Conservation (phyloP, 2,888 invertebrate genomes). For the Ceriagrion tenellum region DNA sequence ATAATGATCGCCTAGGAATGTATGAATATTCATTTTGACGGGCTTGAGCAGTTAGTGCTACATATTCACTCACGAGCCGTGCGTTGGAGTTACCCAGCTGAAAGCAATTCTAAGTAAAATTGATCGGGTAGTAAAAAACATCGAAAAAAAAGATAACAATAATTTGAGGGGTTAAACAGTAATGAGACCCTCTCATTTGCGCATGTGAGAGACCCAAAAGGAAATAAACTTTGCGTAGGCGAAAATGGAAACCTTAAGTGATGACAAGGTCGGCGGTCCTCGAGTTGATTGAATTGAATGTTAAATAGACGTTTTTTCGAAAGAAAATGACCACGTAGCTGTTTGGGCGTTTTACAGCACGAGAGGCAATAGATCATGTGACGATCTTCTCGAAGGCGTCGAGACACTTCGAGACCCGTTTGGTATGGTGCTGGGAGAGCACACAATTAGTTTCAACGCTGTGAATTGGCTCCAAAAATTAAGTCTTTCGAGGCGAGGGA, state of each 20-base stretch:
- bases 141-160: background rate
- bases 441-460: background rate
- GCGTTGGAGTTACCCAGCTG: background rate
- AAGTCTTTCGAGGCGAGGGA: background rate
- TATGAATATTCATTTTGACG: background rate
- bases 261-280: background rate
- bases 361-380: background rate
- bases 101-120: background rate
- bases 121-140: background rate
- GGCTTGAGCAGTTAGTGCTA: background rate
- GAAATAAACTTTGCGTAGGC: too few relatives aligned
- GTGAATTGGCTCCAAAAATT: background rate
- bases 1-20: background rate
- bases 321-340: background rate
- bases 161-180: background rate
- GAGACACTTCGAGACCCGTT: background rate
- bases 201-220: too few relatives aligned
- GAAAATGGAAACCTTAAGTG: too few relatives aligned
- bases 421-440: background rate
- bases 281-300: background rate
- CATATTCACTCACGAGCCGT: background rate
- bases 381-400: background rate
- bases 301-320: background rate
- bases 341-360: background rate
- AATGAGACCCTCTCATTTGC: background rate